phyloP scores from a whole-genome alignment of 2,888 invertebrate genomes.

The Pollenia amentaria region DNA sequence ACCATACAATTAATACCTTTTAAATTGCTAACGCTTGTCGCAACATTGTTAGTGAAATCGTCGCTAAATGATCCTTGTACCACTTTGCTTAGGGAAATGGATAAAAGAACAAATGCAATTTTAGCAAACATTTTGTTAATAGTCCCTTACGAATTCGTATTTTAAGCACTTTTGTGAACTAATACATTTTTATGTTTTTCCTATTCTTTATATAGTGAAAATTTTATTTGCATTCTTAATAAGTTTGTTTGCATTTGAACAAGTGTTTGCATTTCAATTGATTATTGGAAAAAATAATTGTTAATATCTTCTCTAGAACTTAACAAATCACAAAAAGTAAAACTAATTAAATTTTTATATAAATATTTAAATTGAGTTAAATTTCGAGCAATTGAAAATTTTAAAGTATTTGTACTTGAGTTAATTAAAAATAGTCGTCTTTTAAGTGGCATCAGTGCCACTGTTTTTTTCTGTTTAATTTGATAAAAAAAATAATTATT shows the following conservation, averaged over 20 bases:
- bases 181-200: background rate
- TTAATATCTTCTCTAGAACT: background rate
- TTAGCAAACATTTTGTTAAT: constrained; percentile 38
- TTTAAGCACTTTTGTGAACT: background rate
- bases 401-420: constrained; percentile 20
- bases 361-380: constrained; percentile 18
- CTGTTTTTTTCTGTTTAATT: constrained; percentile 3
- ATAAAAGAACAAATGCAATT: constrained; percentile 39
- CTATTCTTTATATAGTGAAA: constrained; percentile 25
- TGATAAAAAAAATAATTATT: background rate
- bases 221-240: constrained; percentile 32
- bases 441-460: background rate
- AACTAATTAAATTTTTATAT: constrained; percentile 21
- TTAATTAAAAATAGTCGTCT: constrained; percentile 37
- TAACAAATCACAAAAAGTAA: background rate
- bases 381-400: background rate
- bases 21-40: constrained; percentile 13
- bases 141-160: background rate
- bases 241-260: constrained; percentile 50
- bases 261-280: constrained; percentile 42
- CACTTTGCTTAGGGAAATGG: constrained; percentile 3
- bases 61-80: background rate
- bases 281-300: constrained; percentile 20
- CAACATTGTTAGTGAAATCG: constrained; percentile 12
- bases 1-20: constrained; percentile 49